These are phyloP conservation scores for Drosophila quinaria DNA, from an alignment of 2,888 invertebrate genomes.

Conservation along the genomic window DNA sequence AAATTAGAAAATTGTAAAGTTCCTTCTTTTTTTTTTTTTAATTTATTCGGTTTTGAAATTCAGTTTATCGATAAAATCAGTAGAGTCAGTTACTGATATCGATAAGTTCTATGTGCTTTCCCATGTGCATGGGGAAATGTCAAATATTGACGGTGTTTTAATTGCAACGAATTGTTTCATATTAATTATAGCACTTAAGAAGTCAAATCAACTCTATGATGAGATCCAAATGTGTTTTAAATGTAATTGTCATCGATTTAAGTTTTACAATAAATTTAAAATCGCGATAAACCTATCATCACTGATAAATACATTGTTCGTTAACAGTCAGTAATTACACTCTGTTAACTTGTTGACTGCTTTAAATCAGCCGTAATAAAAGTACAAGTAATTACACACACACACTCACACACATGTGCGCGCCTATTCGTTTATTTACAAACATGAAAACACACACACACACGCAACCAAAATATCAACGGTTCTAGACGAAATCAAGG, in stretches of 20 bases:
- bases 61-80: too few species aligned
- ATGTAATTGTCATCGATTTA: not conserved
- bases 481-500: slow-evolving; percentile 20
- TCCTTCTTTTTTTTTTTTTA: too few species aligned
- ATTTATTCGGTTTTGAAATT: too few species aligned
- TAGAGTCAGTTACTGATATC: not conserved
- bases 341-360: not conserved
- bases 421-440: not conserved
- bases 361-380: not conserved
- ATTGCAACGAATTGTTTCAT: too few species aligned
- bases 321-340: not conserved
- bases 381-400: slow-evolving; percentile 5
- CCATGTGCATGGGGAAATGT: too few species aligned
- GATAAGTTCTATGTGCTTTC: not conserved
- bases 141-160: too few species aligned
- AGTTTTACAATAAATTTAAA: not conserved
- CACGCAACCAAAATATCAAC: not conserved
- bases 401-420: not conserved
- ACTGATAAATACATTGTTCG: not conserved
- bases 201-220: not conserved
- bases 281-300: too few species aligned
- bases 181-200: not conserved
- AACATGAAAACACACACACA: slow-evolving; percentile 2
- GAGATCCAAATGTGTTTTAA: not conserved
- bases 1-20: not conserved